Base-by-base conservation (phyloP, 2,113 vertebrate species). In the Psilopogon haemacephalus region DNA sequence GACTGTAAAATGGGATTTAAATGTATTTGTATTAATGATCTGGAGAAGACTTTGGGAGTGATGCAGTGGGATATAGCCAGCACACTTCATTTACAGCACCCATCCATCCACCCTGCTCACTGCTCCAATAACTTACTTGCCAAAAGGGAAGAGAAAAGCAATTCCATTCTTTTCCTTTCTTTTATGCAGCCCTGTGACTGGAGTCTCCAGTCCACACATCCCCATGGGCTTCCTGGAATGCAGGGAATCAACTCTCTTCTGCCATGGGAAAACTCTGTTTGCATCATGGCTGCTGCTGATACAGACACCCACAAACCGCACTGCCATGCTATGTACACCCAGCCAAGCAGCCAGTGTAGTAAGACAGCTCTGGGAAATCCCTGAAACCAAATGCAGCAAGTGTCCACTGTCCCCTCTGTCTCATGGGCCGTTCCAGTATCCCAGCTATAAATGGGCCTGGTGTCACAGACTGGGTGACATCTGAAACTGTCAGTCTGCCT, bases 1-100 rank as follows among this genome's bases (percentile, higher is more conserved):
- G 75, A 84, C 56, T 63, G 64, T 89, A 83, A 95, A 94, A 87
- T 71, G 58, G 65, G 46, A 89, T 93, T 95, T 89, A 72, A 82
- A 67, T 64, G 46, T 58, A 65, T 89, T 97, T 88, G 26, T 82
- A 16, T 62, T 60, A 86, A 72, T 55, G 85, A 89, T 44, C 50
- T 89, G 1, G 4, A 63, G 74, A 93, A 72, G 50, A 84, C 65
- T 50, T 85, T 82, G 64, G 42, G 84, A 87, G 52, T 44, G 50
- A 79, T 63, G 56, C 15, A 56, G 58, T 77, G 68, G 15, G 81
- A 50, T 33, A 48, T 2, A 77, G 91, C 88, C 96, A 96, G 84
- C 77, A 44, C 65, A 84, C 70, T 32, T 81, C 78, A 87, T 32
- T 81, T 75, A 87, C 79, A 88, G 87, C 86, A 95, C 90, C 90